Percentiles rank a stretch among this genome's conserved stretches.
These are phyloP conservation scores for Callosobruchus maculatus DNA, from an alignment of 2,888 invertebrate species.

Conservation along the genomic window DNA sequence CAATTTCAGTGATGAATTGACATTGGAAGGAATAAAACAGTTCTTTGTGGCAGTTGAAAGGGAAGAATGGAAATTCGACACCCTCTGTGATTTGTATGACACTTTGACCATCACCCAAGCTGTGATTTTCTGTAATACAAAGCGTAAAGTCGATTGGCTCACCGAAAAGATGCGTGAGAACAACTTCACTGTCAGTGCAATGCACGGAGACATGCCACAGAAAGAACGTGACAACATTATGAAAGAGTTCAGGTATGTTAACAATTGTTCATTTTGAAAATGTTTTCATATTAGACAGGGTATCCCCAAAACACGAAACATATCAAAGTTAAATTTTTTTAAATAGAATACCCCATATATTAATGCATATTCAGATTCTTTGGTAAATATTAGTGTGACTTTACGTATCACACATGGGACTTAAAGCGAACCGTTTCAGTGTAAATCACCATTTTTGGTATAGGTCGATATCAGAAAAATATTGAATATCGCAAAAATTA, in stretches of 20 bases:
- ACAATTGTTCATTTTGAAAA: too few relatives aligned
- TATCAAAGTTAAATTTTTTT: too few relatives aligned
- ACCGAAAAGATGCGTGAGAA: conserved; percentile 99
- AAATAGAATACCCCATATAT: too few relatives aligned
- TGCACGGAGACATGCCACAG: conserved; percentile 98
- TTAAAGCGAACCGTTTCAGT: too few relatives aligned
- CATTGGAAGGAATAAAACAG: conserved; percentile 98
- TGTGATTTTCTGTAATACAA: conserved; percentile 98
- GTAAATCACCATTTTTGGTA: too few relatives aligned
- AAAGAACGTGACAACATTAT: conserved; percentile 98
- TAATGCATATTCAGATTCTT: too few relatives aligned
- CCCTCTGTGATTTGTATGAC: conserved; percentile 96
- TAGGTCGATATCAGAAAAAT: too few relatives aligned
- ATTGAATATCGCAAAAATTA: too few relatives aligned
- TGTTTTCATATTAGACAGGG: too few relatives aligned
- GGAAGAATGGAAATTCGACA: conserved; percentile 99
- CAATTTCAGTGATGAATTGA: conserved; percentile 88
- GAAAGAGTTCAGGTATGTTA: conserved; percentile 87
- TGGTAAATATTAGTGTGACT: too few relatives aligned
- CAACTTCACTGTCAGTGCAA: conserved; percentile 98
- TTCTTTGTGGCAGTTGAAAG: conserved; percentile 99
- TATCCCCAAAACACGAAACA: too few relatives aligned
- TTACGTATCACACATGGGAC: too few relatives aligned
- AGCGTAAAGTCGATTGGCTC: conserved; percentile 96
- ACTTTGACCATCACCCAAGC: conserved; percentile 98